phyloP scores from a whole-genome alignment of 1,140 invertebrate species.

The Zaprionus ghesquierei region DNA sequence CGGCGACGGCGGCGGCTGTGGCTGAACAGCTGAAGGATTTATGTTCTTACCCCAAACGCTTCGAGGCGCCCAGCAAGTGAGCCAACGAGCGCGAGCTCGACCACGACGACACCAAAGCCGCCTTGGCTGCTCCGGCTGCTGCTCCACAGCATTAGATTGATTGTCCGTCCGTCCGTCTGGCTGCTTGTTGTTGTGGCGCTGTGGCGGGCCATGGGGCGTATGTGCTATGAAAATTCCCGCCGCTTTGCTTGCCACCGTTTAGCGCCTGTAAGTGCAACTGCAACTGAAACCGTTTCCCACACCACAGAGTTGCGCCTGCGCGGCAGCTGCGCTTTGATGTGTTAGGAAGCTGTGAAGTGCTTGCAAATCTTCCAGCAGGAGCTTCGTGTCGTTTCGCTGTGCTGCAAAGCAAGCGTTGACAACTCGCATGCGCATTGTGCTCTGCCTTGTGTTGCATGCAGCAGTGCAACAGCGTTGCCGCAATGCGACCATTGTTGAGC shows the following conservation, averaged over 20 bases:
- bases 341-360: slow-evolving; percentile 59
- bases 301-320: slow-evolving; percentile 35
- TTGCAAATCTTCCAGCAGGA: slow-evolving; percentile 57
- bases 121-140: slow-evolving; percentile 1
- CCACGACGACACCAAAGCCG: slow-evolving; percentile 14
- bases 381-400: slow-evolving; percentile 33
- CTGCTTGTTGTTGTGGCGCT: slow-evolving; percentile 1
- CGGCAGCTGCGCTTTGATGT: slow-evolving; percentile 68
- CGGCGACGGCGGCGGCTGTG: slow-evolving; percentile 19
- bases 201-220: slow-evolving; percentile 62
- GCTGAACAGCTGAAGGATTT: slow-evolving; percentile 75
- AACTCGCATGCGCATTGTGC: slow-evolving; percentile 75
- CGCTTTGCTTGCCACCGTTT: slow-evolving; percentile 65
- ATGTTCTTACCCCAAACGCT: slow-evolving; percentile 79
- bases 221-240: slow-evolving; percentile 72
- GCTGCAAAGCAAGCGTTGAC: slow-evolving; percentile 54
- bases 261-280: slow-evolving; percentile 53
- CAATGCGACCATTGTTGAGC: slow-evolving; percentile 29
- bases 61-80: slow-evolving; percentile 77
- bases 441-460: background rate
- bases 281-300: slow-evolving; percentile 57
- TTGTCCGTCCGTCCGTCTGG: slow-evolving; percentile 44
- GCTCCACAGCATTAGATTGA: slow-evolving; percentile 62
- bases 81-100: slow-evolving; percentile 40
- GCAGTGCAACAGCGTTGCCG: slow-evolving; percentile 11